Percentiles rank a stretch among this genome's conserved stretches.
Conservation (phyloP, 37 sponge, comb jelly and placozoan genomes). For the Lycopodina hypogea region DNA sequence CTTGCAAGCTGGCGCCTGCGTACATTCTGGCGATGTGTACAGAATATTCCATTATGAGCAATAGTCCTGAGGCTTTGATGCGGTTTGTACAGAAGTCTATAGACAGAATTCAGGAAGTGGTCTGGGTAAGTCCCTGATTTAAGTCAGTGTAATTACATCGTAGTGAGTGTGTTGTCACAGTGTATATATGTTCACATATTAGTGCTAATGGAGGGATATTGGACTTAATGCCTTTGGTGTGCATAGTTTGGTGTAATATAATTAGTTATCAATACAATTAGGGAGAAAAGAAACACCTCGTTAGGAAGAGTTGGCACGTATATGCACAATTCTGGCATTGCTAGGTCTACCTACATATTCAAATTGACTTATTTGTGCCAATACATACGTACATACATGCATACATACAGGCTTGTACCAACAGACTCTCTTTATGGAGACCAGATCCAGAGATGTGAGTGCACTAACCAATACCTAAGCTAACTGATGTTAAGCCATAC, state of each 20-base stretch:
- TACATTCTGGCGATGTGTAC: constrained; percentile 57
- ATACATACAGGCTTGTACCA: constrained; percentile 31
- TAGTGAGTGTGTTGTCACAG: too few species aligned
- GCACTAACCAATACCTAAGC: neutral
- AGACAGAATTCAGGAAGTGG: constrained; percentile 41
- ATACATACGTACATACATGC: constrained; percentile 1
- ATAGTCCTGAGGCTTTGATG: constrained; percentile 6
- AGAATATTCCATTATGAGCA: constrained; percentile 38
- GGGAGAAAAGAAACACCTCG: too few species aligned
- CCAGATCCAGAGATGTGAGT: constrained; percentile 53
- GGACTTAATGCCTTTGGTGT: too few species aligned
- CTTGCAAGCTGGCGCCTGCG: constrained; percentile 55
- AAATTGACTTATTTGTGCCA: neutral
- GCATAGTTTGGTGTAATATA: too few species aligned
- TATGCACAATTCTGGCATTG: too few species aligned
- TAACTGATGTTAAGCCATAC: neutral
- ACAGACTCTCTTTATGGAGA: constrained; percentile 43
- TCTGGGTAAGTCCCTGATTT: constrained; percentile 62
- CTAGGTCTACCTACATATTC: too few species aligned
- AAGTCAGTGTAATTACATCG: too few species aligned
- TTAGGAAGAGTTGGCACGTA: too few species aligned
- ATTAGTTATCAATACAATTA: too few species aligned
- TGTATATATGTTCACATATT: too few species aligned
- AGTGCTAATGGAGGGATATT: too few species aligned
- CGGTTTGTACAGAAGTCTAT: constrained; percentile 40